Base-by-base conservation (phyloP, 2,797 vertebrate species). In the Muraenolepis orangiensis region DNA sequence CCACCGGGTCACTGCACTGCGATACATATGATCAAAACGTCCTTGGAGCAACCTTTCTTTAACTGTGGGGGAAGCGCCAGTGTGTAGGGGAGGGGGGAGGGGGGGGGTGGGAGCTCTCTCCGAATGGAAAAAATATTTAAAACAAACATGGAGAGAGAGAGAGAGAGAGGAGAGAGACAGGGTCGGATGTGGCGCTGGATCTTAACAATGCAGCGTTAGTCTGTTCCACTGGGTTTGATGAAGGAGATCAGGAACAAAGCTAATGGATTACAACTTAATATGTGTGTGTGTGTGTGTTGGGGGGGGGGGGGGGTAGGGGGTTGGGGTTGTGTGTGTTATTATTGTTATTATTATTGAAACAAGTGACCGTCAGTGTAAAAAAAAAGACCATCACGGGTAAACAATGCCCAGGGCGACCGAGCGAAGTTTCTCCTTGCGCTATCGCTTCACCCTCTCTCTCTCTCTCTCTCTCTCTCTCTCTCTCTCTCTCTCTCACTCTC, bases 241-340 rank as follows among this genome's bases (percentile, higher is more conserved):
- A 90, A 90, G 85, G 88, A 46, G 75, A 40, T 71, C 66, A 78
- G 26, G 86, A 87, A 74, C 81, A 36, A 72, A n/a, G 38, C 86
- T 91, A 92, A 93, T 93, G 90, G 90, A 91, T 93, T 91, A 85
- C 86, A 92, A 90, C 91, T 91, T 88, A 87, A 91, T 90, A 87
- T 83, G 84, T 90, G 89, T 87, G 32, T 34, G 32, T 34, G 32
- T 34, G 32, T 34, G 32, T 34, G 32, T 34, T 3, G n/a, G n/a
- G n/a, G 32, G 3, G 32, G 32, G 32, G 32, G 8, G 32, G 32
- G 3, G 32, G 32, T 3, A 8, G 32, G 32, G 36, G 42, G 2
- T 14, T 14, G 42, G 42, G 1, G 42, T 2, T 13, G 3, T 3
- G 42, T 4, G 46, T 18, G 46, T 6, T 5, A 20, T 57, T 57